Percentiles rank a stretch among this genome's conserved stretches.
Conservation (phyloP, 1,140 invertebrate genomes). For the Aphis gossypii region DNA sequence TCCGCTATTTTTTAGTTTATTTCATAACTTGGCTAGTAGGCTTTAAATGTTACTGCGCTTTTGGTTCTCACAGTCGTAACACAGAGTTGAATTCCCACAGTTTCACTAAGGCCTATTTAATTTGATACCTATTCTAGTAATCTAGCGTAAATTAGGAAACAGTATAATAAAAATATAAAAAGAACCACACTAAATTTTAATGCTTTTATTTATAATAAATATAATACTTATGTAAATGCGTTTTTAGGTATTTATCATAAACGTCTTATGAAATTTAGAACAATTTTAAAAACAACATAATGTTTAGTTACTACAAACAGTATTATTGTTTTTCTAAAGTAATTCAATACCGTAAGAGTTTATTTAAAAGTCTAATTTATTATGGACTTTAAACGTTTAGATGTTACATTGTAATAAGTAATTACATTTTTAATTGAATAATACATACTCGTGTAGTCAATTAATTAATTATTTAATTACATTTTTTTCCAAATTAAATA, state of each 20-base stretch:
- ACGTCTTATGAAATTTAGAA: not conserved
- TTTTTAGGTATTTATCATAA: not conserved
- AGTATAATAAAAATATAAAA: not conserved
- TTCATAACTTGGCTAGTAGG: not conserved
- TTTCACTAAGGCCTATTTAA: not conserved
- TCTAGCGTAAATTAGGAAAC: not conserved
- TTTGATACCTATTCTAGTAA: not conserved
- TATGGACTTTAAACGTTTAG: not conserved
- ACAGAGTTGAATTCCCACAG: not conserved
- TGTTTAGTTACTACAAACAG: not conserved
- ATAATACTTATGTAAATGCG: not conserved
- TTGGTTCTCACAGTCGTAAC: conserved; percentile 4
- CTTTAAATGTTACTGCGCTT: not conserved
- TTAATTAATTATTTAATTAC: not conserved
- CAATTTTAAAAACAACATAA: not conserved
- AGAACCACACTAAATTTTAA: not conserved
- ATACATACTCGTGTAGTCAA: too few relatives aligned
- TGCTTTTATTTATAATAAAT: not conserved
- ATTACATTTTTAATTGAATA: not conserved
- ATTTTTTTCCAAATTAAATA: not conserved
- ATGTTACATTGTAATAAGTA: not conserved
- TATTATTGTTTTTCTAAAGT: not conserved
- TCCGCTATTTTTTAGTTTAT: not conserved
- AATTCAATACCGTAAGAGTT: not conserved
- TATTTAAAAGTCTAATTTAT: not conserved